These are phyloP conservation scores for Agrochola litura DNA, from an alignment of 2,888 invertebrate genomes.

Conservation along the genomic window DNA sequence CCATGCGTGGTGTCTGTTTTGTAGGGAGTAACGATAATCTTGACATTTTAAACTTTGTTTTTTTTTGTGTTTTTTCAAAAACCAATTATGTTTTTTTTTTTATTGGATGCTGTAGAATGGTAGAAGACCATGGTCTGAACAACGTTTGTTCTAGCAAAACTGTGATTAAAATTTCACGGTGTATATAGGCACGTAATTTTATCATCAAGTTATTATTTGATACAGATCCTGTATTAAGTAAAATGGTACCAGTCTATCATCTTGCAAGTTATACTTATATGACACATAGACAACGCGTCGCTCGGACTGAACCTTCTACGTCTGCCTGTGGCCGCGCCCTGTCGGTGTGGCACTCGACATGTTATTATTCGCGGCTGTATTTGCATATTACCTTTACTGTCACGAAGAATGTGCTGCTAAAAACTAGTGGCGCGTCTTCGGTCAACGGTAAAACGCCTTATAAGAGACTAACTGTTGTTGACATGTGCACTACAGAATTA, in stretches of 20 bases:
- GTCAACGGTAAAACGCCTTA: conserved; percentile 37
- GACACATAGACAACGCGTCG: not conserved
- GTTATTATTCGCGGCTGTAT: conserved; percentile 29
- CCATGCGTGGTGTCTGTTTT: too few relatives aligned
- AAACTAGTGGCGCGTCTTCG: conserved; percentile 36
- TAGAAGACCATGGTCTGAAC: too few relatives aligned
- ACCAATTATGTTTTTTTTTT: too few relatives aligned
- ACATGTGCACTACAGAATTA: not conserved
- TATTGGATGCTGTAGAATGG: too few relatives aligned
- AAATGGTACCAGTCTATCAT: not conserved
- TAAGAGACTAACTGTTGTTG: conserved; percentile 34
- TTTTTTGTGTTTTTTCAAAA: too few relatives aligned
- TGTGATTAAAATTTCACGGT: too few relatives aligned
- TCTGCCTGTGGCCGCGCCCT: not conserved
- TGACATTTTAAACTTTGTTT: too few relatives aligned
- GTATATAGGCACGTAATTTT: too few relatives aligned
- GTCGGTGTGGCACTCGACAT: not conserved
- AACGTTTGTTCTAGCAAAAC: too few relatives aligned
- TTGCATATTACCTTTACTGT: conserved; percentile 54
- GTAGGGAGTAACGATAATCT: too few relatives aligned
- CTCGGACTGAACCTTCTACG: not conserved
- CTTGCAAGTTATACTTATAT: not conserved
- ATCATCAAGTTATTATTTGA: not conserved
- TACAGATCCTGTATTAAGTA: not conserved
- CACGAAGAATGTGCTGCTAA: conserved; percentile 38